Percentiles rank a stretch among this genome's conserved stretches.
Conservation (phyloP, 2,888 invertebrate species). For the Lycocerus yunnanus region DNA sequence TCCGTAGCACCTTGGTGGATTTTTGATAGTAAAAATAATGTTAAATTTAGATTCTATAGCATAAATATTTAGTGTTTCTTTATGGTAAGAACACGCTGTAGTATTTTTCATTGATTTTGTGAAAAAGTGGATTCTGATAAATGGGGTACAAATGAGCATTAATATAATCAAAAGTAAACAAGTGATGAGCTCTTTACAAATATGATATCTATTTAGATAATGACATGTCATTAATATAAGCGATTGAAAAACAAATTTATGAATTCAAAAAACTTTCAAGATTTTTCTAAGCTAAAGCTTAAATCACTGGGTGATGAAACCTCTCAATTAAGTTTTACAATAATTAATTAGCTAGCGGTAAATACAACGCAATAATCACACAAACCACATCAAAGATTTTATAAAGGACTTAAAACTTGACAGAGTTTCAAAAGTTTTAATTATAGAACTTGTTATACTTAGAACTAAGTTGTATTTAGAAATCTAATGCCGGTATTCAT, state of each 20-base stretch:
- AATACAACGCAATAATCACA: background rate
- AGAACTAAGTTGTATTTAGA: background rate
- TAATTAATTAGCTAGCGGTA: background rate
- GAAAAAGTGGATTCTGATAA: background rate
- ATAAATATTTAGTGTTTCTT: too few species aligned
- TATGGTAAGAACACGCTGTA: background rate
- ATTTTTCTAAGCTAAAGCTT: background rate
- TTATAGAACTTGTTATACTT: background rate
- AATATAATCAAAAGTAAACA: background rate
- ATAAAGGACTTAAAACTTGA: background rate
- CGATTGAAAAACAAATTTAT: background rate
- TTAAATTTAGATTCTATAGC: too few species aligned
- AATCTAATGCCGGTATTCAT: background rate
- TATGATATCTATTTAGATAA: background rate
- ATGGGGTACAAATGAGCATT: background rate
- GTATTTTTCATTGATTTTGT: background rate
- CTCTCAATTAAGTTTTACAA: background rate
- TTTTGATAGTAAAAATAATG: too few species aligned
- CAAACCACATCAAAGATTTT: background rate
- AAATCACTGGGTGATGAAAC: background rate
- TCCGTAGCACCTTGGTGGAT: too few species aligned
- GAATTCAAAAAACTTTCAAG: background rate
- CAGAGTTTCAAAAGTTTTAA: background rate
- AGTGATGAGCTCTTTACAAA: background rate
- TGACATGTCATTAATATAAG: background rate